A percentile compares a stretch with the other conserved stretches of the same genome.
phyloP scores from a whole-genome alignment of 1,140 invertebrate genomes.

The Galleria mellonella region DNA sequence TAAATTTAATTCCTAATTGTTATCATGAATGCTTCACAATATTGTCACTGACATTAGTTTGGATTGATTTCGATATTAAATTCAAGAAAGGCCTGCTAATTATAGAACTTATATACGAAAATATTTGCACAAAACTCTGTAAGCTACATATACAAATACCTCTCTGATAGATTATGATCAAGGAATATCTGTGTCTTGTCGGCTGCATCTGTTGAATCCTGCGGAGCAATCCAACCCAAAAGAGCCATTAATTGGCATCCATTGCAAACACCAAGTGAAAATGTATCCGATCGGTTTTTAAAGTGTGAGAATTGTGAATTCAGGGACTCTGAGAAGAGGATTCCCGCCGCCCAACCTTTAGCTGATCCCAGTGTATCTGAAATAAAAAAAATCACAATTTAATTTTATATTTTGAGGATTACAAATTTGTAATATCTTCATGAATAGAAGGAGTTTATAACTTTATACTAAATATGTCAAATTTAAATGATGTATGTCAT shows the following conservation, averaged over 20 bases:
- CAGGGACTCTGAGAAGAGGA: constrained; percentile 83
- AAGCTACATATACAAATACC: constrained; percentile 32
- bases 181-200: constrained; percentile 81
- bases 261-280: constrained; percentile 98
- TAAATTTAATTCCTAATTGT: too few species aligned
- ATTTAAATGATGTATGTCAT: too few species aligned
- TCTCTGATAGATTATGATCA: constrained; percentile 89
- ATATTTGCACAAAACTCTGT: background rate
- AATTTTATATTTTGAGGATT: background rate
- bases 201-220: constrained; percentile 23
- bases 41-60: too few species aligned
- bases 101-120: too few species aligned
- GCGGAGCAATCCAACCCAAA: constrained; percentile 83
- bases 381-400: constrained; percentile 20
- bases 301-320: constrained; percentile 84
- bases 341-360: constrained; percentile 97
- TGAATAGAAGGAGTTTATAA: too few species aligned
- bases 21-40: too few species aligned
- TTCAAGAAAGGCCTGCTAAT: too few species aligned
- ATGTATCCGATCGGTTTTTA: constrained; percentile 84
- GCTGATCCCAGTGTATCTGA: constrained; percentile 96
- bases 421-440: too few species aligned
- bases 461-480: too few species aligned
- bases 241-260: constrained; percentile 97
- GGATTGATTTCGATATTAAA: too few species aligned